These are phyloP conservation scores for Caenorhabditis sp. DNA, from an alignment of 2,888 invertebrate genomes.

Conservation along the genomic window DNA sequence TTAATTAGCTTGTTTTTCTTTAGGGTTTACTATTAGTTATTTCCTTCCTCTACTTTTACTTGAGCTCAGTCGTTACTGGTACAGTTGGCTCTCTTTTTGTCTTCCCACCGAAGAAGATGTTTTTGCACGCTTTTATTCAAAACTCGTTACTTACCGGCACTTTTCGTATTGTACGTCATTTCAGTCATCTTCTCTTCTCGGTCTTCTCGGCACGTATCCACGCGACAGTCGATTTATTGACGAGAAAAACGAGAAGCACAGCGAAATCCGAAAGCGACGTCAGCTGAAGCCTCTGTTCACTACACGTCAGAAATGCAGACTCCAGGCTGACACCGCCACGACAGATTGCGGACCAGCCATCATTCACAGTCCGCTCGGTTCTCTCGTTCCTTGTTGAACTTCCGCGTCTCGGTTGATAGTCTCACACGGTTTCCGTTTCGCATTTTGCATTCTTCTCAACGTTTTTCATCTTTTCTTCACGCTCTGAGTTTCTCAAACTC, in stretches of 20 bases:
- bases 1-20: no score
- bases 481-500: no score
- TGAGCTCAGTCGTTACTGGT: no score
- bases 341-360: constrained; percentile 19
- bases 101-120: no score
- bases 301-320: constrained; percentile 45
- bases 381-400: not conserved
- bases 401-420: constrained; percentile 1
- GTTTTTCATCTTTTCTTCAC: constrained; percentile 1
- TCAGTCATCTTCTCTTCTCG: constrained; percentile 15
- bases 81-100: no score
- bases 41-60: no score
- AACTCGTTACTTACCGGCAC: constrained; percentile 56
- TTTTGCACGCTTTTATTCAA: no score
- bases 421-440: constrained; percentile 4
- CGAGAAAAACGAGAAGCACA: not conserved
- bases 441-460: not conserved
- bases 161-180: constrained; percentile 57
- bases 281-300: constrained; percentile 40
- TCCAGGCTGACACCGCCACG: constrained; percentile 17
- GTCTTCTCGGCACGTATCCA: not conserved
- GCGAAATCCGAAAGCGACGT: constrained; percentile 23
- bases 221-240: not conserved
- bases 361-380: constrained; percentile 5
- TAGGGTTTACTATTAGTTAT: no score